phyloP scores from a whole-genome alignment of 2,888 invertebrate genomes.

The Saturnia japonica region DNA sequence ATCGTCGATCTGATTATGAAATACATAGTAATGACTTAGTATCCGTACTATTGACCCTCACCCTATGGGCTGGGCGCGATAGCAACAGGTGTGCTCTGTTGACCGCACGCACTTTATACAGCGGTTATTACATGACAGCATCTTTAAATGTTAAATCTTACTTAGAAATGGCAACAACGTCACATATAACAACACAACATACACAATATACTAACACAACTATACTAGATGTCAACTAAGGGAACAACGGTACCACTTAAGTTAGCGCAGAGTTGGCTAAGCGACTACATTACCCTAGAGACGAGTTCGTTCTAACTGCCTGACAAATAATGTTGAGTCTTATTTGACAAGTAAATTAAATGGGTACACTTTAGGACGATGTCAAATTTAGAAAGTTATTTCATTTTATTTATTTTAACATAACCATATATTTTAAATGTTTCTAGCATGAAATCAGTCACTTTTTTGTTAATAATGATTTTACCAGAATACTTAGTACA shows the following conservation, averaged over 20 bases:
- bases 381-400: neutral
- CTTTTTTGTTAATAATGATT: neutral
- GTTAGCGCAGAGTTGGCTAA: conserved; percentile 24
- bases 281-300: neutral
- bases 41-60: too few relatives aligned
- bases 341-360: conserved; percentile 7
- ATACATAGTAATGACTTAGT: too few relatives aligned
- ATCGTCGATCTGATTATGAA: too few relatives aligned
- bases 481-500: neutral
- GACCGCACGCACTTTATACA: too few relatives aligned
- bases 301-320: conserved; percentile 29
- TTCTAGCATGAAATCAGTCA: neutral
- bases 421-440: neutral
- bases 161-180: neutral
- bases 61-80: too few relatives aligned
- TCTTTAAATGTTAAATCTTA: too few relatives aligned
- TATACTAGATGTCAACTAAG: neutral
- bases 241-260: neutral
- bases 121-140: too few relatives aligned
- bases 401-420: conserved; percentile 1
- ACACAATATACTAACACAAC: neutral
- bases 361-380: neutral
- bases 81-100: too few relatives aligned
- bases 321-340: conserved; percentile 24
- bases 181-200: neutral